Evolutionary conservation across 2,797 vertebrate species (phyloP), one percentile per base, ranked within the genome.

Genomic region (Melanotaenia trifasciata): DNA sequence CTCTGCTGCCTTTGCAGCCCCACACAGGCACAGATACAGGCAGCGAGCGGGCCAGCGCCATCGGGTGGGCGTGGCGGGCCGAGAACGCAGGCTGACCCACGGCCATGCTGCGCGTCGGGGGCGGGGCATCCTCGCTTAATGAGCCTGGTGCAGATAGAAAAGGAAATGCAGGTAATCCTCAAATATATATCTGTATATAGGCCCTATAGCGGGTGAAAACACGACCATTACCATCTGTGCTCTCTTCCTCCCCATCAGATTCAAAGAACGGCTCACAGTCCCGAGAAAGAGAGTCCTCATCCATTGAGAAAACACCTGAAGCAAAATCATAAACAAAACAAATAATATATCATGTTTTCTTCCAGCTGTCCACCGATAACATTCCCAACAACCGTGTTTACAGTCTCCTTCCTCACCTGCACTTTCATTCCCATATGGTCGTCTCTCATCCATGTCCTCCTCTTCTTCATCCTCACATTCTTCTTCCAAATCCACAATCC

Each of bases 231-330:
- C 97, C 97, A 0, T 98, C 97, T 0, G 96, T 97, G 90, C 97
- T 97, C 88, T 96, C 96, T 86, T 98, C 97, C 24, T 96, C 96
- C 4, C 92, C 94, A n/a, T 98, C 97, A 0, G 96, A 98, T 83
- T 97, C 96, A 14, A 96, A 97, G 90, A 97, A 98, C 0, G 97
- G 96, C 82, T 97, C 96, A 43, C 96, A 96, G 89, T 98, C 96
- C 18, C 96, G 94, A 0, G 95, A 96, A 36, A 96, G 89, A 4
- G 96, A 95, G 13, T 98, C 97, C 81, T 98, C 97, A 0, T 98
- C 97, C 97, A 98, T 98, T 35, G 96, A 94, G 78, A 98, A 98
- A 14, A 98, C 95, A 36, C 96, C 97, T 98, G 88, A 1, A 61
- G 64, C 3, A 50, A 35, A 70, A 56, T 12, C 0, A 43, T 20